Evolutionary conservation across 2,888 invertebrate species (phyloP).

Genomic region (Cosmorhoe ocellata): DNA sequence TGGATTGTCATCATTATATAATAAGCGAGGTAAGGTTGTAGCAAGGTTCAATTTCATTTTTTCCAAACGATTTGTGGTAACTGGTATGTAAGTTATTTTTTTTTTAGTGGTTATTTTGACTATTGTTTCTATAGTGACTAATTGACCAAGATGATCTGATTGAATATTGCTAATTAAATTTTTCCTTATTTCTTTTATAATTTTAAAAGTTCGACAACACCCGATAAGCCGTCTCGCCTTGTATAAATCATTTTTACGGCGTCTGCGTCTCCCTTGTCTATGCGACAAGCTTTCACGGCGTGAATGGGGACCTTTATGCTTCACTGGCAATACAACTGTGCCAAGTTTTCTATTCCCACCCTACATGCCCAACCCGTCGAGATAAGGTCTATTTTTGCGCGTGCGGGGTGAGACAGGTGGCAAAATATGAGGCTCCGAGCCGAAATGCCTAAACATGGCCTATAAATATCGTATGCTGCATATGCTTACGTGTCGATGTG

Average conservation of each 20-base stretch:
- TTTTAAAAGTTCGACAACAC: slow-evolving; percentile 62
- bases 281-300: slow-evolving; percentile 71
- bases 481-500: slow-evolving; percentile 46
- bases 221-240: slow-evolving; percentile 65
- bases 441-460: slow-evolving; percentile 68
- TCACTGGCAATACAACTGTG: slow-evolving; percentile 52
- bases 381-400: slow-evolving; percentile 40
- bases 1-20: too few species aligned
- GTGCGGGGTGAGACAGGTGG: slow-evolving; percentile 21
- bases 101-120: too few species aligned
- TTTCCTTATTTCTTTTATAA: too few species aligned
- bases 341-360: slow-evolving; percentile 26
- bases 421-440: slow-evolving; percentile 47
- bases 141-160: too few species aligned
- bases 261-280: slow-evolving; percentile 63
- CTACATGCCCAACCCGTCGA: slow-evolving; percentile 25
- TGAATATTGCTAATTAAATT: too few species aligned
- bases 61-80: too few species aligned
- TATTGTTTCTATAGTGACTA: too few species aligned
- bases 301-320: slow-evolving; percentile 72
- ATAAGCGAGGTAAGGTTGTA: too few species aligned
- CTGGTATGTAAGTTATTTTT: too few species aligned
- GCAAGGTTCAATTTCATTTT: too few species aligned
- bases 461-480: slow-evolving; percentile 68
- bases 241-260: slow-evolving; percentile 78